A percentile compares a stretch with the other conserved stretches of the same genome.
Conservation (phyloP, 1,140 invertebrate genomes). For the Dufourea novaeangliae region DNA sequence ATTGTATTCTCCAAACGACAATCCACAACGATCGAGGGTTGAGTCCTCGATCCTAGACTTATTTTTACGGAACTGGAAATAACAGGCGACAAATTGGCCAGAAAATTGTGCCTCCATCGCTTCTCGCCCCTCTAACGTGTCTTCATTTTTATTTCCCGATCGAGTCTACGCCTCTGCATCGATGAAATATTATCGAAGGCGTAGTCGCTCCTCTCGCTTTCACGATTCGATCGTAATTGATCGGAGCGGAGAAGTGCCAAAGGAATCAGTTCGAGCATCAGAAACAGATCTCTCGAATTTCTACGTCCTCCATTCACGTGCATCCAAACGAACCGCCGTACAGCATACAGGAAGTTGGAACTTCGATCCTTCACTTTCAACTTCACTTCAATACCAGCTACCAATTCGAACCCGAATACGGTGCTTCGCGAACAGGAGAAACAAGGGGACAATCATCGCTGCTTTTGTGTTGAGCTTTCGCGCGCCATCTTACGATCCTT, state of each 20-base stretch:
- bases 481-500: background rate
- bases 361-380: background rate
- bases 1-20: background rate
- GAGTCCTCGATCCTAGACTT: background rate
- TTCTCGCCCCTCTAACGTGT: background rate
- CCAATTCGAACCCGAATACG: background rate
- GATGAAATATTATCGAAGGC: conserved; percentile 15
- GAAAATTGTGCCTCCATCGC: background rate
- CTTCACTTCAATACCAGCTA: background rate
- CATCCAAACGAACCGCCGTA: no score
- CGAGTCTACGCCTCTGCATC: background rate
- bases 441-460: background rate
- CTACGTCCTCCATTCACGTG: background rate
- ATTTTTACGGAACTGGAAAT: background rate
- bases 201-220: background rate
- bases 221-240: conserved; percentile 14
- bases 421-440: background rate
- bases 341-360: background rate
- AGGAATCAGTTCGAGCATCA: conserved; percentile 2
- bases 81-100: background rate
- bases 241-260: background rate
- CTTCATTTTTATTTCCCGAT: conserved; percentile 6
- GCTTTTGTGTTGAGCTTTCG: background rate
- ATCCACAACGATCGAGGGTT: background rate
- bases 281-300: background rate